Evolutionary conservation across 2,113 vertebrate species (phyloP), one percentile per base, ranked within the genome.

Genomic region (Lepidothrix coronata): DNA sequence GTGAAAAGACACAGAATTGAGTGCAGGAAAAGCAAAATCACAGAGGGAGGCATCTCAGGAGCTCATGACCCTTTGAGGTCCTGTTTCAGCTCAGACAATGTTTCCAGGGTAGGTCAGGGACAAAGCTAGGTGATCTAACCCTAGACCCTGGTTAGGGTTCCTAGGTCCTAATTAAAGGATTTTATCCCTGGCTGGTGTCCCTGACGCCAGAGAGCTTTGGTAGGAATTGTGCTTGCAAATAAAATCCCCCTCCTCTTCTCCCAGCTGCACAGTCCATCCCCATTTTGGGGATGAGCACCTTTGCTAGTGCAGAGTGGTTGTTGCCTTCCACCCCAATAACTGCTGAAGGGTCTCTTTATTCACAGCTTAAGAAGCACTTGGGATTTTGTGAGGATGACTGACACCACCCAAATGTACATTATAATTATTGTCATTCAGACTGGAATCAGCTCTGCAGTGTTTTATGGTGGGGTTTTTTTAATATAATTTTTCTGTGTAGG

Each of bases 311-410:
- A 74, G 35, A 88, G 31, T 22, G 41, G 17, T 24, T 89, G 21
- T 52, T 81, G 58, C 22, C 43, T 87, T 86, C 57, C 57, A 92
- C 65, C n/a, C 73, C 91, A 57, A 44, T 49, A 65, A 28, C 25
- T 55, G 35, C 16, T n/a, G 61, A 65, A 65, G 31, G 39, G 52
- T 72, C 23, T 67, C 27, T 75, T 70, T 46, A 75, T 82, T 89
- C 75, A 54, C 39, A 80, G 39, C 31, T 74, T 43, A 30, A n/a
- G 77, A 87, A 82, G 41, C 44, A 82, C 44, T 48, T 85, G 61
- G 49, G 70, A 44, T 39, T 72, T 92, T 67, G 20, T 68, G 25
- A 61, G 39, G 48, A 65, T 93, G 86, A 82, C 44, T 85, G 89
- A 75, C 44, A 63, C 10, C 10, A 48, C 66, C 52, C 30, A 84